Evolutionary conservation across 2,797 vertebrate genomes (phyloP).

Genomic region (Florisuga fusca): DNA sequence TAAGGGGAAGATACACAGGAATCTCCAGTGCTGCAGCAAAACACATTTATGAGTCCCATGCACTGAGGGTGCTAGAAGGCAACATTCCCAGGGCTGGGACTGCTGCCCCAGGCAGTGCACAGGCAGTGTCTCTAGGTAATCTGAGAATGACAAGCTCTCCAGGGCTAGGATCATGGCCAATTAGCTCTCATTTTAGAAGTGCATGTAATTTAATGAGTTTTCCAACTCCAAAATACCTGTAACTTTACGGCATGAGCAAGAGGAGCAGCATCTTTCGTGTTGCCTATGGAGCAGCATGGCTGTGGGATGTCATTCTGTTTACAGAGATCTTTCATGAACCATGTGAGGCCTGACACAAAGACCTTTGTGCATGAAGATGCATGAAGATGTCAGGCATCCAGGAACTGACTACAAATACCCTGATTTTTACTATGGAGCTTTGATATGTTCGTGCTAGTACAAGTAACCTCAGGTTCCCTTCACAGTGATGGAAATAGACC

Average conservation of each 20-base stretch:
- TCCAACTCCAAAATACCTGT: not conserved
- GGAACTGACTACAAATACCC: not conserved
- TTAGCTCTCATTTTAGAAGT: not conserved
- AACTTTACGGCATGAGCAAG: not conserved
- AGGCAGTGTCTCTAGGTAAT: not conserved
- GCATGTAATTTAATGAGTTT: not conserved
- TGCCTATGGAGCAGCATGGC: not conserved
- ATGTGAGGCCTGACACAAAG: not conserved
- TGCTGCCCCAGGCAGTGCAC: fast-evolving
- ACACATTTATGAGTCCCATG: fast-evolving
- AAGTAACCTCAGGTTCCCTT: not conserved
- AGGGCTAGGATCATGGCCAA: not conserved
- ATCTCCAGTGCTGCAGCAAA: not conserved
- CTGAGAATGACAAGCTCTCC: not conserved
- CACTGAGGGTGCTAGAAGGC: not conserved
- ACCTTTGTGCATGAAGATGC: not conserved
- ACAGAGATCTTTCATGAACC: not conserved
- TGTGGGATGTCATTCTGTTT: not conserved
- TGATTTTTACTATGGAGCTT: fast-evolving
- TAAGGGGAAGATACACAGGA: not conserved
- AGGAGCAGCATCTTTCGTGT: not conserved
- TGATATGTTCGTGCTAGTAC: not conserved
- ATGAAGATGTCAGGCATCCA: not conserved
- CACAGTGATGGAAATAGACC: not conserved
- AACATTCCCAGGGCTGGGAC: not conserved